Percentiles rank a stretch among this genome's conserved stretches.
Conservation (phyloP, 1,140 invertebrate genomes). For the Drosophila tani region DNA sequence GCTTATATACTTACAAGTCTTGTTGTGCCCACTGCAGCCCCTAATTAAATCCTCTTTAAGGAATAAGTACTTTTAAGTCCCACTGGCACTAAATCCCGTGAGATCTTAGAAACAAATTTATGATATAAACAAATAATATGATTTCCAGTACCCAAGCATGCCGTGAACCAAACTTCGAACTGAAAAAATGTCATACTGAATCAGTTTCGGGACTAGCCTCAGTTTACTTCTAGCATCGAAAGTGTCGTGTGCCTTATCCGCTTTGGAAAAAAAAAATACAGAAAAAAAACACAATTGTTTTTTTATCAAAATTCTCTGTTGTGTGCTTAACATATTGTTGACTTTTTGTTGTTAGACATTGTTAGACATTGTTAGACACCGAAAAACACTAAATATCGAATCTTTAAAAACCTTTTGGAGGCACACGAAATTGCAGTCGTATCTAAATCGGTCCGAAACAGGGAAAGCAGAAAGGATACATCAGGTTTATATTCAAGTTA, state of each 20-base stretch:
- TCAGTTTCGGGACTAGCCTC: not conserved
- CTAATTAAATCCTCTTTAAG: not conserved
- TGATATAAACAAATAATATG: not conserved
- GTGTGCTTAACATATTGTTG: no score
- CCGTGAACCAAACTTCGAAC: constrained; percentile 1
- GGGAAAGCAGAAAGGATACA: not conserved
- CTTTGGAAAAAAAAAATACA: constrained; percentile 15
- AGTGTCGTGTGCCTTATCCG: constrained; percentile 25
- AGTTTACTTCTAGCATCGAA: constrained; percentile 2
- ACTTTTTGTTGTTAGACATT: no score
- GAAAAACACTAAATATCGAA: not conserved
- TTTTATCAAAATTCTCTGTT: constrained; percentile 27
- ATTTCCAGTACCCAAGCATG: not conserved
- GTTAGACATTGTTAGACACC: no score
- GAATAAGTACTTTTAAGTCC: not conserved
- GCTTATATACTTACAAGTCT: no score
- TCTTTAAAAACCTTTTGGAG: not conserved
- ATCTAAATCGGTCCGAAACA: constrained; percentile 12
- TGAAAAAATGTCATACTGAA: not conserved
- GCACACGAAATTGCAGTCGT: constrained; percentile 9
- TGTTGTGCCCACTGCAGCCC: no score
- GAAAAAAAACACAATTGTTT: constrained; percentile 5
- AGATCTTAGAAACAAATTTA: not conserved
- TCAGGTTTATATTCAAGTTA: not conserved
- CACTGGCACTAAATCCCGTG: not conserved